These are phyloP conservation scores for Holacanthus passer DNA, from an alignment of 2,113 vertebrate species.

Conservation along the genomic window DNA sequence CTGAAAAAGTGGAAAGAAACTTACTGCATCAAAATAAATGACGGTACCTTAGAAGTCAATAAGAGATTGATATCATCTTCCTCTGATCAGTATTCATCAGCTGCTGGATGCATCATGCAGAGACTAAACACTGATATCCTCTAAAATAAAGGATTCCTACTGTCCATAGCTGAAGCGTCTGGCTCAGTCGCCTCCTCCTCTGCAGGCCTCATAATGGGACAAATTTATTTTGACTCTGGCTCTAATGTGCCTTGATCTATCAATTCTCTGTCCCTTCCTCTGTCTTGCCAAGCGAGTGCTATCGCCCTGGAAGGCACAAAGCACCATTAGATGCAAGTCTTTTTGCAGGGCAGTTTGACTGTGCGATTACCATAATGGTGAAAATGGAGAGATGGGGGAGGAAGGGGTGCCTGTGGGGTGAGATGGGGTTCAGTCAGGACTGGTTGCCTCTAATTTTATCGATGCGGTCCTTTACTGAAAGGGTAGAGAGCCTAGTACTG, in stretches of 20 bases:
- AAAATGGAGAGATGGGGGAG: constrained; percentile 47
- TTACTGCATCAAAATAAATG: constrained; percentile 31
- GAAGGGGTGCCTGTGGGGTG: constrained; percentile 13
- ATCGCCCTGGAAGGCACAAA: constrained; percentile 45
- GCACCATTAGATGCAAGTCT: constrained; percentile 54
- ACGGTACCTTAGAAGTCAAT: constrained; percentile 1
- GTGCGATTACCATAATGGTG: constrained; percentile 64
- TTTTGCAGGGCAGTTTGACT: constrained; percentile 43
- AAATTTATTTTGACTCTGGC: constrained; percentile 55
- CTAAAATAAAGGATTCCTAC: constrained; percentile 30
- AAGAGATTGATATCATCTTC: constrained; percentile 1
- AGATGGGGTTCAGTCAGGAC: constrained; percentile 32
- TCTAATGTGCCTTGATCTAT: constrained; percentile 66
- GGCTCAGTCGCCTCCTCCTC: constrained; percentile 15
- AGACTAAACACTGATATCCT: constrained; percentile 26
- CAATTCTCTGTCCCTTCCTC: constrained; percentile 42
- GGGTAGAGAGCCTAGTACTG: neutral
- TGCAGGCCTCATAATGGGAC: constrained; percentile 48
- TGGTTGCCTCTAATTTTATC: constrained; percentile 39
- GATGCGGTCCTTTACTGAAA: constrained; percentile 9
- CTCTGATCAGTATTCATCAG: constrained; percentile 25
- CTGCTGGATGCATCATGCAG: constrained; percentile 12
- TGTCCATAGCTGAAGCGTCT: constrained; percentile 20
- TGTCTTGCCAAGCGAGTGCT: constrained; percentile 42
- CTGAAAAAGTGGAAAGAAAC: neutral